Conservation (phyloP, 35 echinoderm and acorn worm genomes). For the Lytechinus variegatus region DNA sequence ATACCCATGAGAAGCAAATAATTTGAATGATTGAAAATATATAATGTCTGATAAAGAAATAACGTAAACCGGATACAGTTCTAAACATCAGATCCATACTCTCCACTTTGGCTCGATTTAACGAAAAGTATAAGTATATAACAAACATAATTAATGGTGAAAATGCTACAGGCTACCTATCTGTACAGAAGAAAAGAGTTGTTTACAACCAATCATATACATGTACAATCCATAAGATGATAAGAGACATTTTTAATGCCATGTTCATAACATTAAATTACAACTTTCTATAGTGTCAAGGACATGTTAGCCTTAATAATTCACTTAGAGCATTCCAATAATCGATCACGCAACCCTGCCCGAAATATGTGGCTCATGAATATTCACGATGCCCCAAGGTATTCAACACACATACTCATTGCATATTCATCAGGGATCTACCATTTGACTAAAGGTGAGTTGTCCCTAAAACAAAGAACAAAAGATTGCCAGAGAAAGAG, state of each 20-base stretch:
- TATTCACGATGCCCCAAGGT: not conserved
- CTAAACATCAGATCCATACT: not conserved
- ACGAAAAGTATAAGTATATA: not conserved
- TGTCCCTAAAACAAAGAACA: not conserved
- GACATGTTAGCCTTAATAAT: not conserved
- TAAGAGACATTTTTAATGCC: conserved; percentile 16
- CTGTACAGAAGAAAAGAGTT: not conserved
- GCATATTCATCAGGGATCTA: conserved; percentile 6
- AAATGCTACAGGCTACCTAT: not conserved
- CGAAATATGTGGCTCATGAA: not conserved
- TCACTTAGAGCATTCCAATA: not conserved
- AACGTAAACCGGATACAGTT: not conserved
- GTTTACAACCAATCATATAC: not conserved
- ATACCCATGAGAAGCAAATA: not conserved
- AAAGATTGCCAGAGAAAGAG: not conserved
- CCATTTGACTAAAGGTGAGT: not conserved
- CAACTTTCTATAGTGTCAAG: not conserved
- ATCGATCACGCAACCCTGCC: not conserved
- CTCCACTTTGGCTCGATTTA: not conserved
- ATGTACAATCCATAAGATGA: not conserved
- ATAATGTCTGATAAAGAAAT: conserved; percentile 36
- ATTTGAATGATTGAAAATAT: conserved; percentile 6
- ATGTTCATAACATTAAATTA: not conserved
- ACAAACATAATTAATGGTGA: not conserved
- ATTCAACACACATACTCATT: not conserved